phyloP scores from a whole-genome alignment of 2,888 invertebrate genomes.

The Mythimna vitellina region DNA sequence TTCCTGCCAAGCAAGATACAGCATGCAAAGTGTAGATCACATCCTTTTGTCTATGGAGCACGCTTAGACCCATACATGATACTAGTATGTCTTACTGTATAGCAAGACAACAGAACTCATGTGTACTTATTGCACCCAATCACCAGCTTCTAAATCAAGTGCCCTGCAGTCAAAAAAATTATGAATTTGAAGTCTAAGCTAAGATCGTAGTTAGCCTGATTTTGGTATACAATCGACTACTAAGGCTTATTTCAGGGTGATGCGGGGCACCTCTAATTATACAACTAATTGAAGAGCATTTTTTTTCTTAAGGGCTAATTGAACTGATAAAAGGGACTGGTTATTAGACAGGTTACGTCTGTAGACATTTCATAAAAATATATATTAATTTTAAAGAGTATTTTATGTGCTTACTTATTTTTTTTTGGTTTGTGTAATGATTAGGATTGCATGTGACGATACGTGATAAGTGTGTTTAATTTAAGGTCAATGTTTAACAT shows the following conservation, averaged over 20 bases:
- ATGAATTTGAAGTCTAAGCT: slow-evolving; percentile 2
- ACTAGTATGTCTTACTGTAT: slow-evolving; percentile 13
- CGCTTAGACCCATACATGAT: slow-evolving; percentile 56
- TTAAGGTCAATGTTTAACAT: slow-evolving; percentile 36
- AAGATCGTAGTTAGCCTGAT: background rate
- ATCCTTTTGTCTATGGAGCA: slow-evolving; percentile 39
- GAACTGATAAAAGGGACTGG: slow-evolving; percentile 20
- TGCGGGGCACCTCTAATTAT: slow-evolving; percentile 3
- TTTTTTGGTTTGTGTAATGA: slow-evolving; percentile 23
- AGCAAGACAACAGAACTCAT: slow-evolving; percentile 15
- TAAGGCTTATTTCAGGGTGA: background rate
- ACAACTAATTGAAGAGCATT: slow-evolving; percentile 21
- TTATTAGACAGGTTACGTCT: slow-evolving; percentile 15
- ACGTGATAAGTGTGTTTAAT: slow-evolving; percentile 24
- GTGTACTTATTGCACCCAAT: slow-evolving; percentile 17
- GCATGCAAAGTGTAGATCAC: slow-evolving; percentile 70
- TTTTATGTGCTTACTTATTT: slow-evolving; percentile 42
- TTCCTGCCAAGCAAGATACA: slow-evolving; percentile 72
- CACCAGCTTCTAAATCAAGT: slow-evolving; percentile 19
- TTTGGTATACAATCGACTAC: background rate
- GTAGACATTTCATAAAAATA: slow-evolving; percentile 8
- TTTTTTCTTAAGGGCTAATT: slow-evolving; percentile 23
- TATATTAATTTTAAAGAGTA: slow-evolving; percentile 5
- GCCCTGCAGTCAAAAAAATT: background rate
- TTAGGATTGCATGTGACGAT: slow-evolving; percentile 30